A percentile compares a stretch with the other conserved stretches of the same genome.
Evolutionary conservation across 2,797 vertebrate genomes (phyloP).

Genomic region (Macrochelys suwanniensis): DNA sequence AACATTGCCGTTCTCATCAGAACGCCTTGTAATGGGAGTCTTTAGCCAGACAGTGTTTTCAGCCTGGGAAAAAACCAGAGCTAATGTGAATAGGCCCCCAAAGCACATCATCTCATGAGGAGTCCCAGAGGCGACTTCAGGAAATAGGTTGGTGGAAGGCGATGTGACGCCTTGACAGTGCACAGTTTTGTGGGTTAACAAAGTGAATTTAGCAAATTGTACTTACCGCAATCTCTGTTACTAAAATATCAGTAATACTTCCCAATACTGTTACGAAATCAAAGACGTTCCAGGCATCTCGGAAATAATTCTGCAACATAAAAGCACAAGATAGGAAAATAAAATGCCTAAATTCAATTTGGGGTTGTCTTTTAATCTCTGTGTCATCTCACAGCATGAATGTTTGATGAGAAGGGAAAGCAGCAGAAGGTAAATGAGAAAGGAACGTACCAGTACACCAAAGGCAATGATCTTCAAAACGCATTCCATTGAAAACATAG

Average conservation of each 20-base stretch:
- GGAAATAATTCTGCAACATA: conserved; percentile 92
- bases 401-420: rapidly evolving
- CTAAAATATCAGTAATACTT: conserved; percentile 99
- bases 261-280: conserved; percentile 98
- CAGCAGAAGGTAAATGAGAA: neutral
- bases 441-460: conserved; percentile 90
- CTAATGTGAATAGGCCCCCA: neutral
- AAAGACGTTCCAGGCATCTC: conserved; percentile 98
- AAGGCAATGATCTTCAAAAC: conserved; percentile 97
- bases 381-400: rapidly evolving
- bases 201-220: conserved; percentile 21
- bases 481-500: conserved; percentile 96
- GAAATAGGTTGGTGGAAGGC: conserved; percentile 11
- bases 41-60: conserved; percentile 1
- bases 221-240: conserved; percentile 98
- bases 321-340: conserved; percentile 51
- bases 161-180: neutral
- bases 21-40: neutral
- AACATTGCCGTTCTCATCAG: neutral
- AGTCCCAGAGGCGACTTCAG: conserved; percentile 24
- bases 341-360: conserved; percentile 20
- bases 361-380: neutral
- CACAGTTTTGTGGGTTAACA: conserved; percentile 5
- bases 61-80: neutral
- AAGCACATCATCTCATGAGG: neutral